Conservation (phyloP, 53 echinoderm and acorn worm species). For the Actinopyga echinites region DNA sequence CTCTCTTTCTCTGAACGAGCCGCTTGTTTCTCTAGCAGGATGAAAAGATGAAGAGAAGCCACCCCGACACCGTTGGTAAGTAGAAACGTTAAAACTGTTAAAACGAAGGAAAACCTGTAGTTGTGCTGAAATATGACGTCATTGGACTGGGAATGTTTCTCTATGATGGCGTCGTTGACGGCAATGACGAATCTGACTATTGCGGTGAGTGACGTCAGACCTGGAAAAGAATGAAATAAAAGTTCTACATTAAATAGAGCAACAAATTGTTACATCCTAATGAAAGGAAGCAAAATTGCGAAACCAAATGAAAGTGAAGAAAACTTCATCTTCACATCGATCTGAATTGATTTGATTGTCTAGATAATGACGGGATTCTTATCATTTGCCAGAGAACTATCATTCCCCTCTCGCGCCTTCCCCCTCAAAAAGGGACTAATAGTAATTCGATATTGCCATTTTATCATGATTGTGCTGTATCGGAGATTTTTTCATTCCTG, state of each 20-base stretch:
- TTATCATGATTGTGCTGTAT: too few relatives aligned
- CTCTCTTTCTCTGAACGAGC: constrained; percentile 80
- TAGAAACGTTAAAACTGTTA: constrained; percentile 77
- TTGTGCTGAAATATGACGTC: constrained; percentile 64
- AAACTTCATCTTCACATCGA: too few relatives aligned
- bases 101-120: constrained; percentile 74
- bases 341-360: too few relatives aligned
- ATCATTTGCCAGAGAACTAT: too few relatives aligned
- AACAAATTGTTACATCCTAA: not conserved
- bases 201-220: constrained; percentile 70
- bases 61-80: constrained; percentile 76
- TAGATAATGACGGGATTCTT: too few relatives aligned
- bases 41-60: constrained; percentile 78
- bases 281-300: not conserved
- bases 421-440: too few relatives aligned
- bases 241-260: not conserved
- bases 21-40: constrained; percentile 81
- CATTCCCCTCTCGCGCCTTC: too few relatives aligned
- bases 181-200: constrained; percentile 86
- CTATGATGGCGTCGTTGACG: constrained; percentile 83
- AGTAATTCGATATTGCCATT: too few relatives aligned
- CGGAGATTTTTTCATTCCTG: too few relatives aligned
- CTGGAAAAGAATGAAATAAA: constrained; percentile 17
- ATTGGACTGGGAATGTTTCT: constrained; percentile 72
- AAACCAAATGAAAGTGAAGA: not conserved